Conservation (phyloP, 2,888 invertebrate genomes). For the Drosophila niveifrons region DNA sequence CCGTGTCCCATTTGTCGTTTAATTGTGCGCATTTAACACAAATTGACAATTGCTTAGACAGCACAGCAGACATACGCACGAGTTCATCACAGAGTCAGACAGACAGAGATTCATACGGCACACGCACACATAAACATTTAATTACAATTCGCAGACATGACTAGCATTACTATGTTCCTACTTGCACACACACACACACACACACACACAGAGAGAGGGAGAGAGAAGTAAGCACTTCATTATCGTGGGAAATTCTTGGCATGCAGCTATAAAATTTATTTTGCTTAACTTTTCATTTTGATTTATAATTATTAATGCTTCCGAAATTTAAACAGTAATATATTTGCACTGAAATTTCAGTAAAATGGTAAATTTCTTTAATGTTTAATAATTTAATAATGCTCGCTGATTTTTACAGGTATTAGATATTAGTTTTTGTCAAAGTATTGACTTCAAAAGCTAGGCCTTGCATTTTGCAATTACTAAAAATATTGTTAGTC, state of each 20-base stretch:
- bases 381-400: neutral
- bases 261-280: constrained; percentile 19
- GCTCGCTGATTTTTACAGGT: neutral
- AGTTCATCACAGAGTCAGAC: constrained; percentile 20
- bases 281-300: constrained; percentile 3
- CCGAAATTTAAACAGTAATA: neutral
- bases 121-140: constrained; percentile 45
- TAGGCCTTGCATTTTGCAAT: neutral
- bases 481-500: neutral
- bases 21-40: constrained; percentile 77
- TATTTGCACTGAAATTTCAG: neutral
- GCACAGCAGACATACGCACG: constrained; percentile 35
- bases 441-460: too few relatives aligned
- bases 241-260: constrained; percentile 55
- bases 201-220: constrained; percentile 5
- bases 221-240: constrained; percentile 44
- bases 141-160: constrained; percentile 60
- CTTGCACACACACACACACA: constrained; percentile 11
- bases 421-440: neutral
- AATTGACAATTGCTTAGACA: constrained; percentile 74
- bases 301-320: neutral
- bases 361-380: neutral
- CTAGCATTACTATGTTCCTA: constrained; percentile 33
- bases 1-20: constrained; percentile 64
- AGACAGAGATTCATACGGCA: constrained; percentile 10